phyloP scores from a whole-genome alignment of 2,797 vertebrate genomes.

The Falco berigora region DNA sequence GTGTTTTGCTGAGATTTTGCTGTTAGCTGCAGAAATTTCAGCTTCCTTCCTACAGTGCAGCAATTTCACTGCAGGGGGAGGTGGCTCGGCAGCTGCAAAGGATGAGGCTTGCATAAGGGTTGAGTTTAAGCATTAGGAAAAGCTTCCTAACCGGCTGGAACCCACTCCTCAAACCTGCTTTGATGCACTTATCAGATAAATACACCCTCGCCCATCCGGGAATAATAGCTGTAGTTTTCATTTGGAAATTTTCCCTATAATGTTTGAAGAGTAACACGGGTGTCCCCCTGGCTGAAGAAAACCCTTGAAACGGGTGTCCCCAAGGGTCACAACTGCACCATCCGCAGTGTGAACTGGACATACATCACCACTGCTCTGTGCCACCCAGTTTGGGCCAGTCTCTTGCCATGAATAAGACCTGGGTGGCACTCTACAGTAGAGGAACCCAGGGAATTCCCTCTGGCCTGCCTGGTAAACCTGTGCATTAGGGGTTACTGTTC shows the following conservation, averaged over 20 bases:
- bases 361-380: background rate
- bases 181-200: background rate
- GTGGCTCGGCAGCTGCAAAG: background rate
- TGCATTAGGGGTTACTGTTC: fast-evolving
- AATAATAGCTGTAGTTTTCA: background rate
- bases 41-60: background rate
- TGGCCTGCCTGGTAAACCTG: background rate
- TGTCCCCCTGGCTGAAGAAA: background rate
- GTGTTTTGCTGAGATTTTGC: background rate
- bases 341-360: background rate
- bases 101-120: background rate
- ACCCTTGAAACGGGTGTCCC: background rate
- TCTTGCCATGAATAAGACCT: background rate
- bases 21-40: background rate
- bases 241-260: background rate
- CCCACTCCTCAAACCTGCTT: background rate
- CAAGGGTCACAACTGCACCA: background rate
- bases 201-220: background rate
- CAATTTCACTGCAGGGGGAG: background rate
- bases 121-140: background rate
- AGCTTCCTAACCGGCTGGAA: background rate
- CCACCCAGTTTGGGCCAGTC: background rate
- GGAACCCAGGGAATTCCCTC: background rate
- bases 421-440: background rate
- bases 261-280: background rate